Percentiles rank a stretch among this genome's conserved stretches.
Evolutionary conservation across 2,888 invertebrate species (phyloP).

Genomic region (Megastigmus dorsalis): DNA sequence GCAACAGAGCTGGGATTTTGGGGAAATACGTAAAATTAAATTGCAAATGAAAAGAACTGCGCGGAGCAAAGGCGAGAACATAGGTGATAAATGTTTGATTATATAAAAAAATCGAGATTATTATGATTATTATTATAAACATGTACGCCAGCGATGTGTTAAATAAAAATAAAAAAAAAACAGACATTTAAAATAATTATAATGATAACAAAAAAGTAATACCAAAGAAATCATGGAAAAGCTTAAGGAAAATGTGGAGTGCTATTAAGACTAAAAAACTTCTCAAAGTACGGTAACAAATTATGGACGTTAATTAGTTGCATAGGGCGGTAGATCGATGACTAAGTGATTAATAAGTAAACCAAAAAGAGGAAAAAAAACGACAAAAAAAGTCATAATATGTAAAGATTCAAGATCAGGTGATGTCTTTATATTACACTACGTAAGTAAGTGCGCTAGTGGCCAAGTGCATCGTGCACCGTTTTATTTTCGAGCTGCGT

Average conservation of each 20-base stretch:
- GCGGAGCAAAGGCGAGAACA: background rate
- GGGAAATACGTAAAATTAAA: slow-evolving; percentile 4
- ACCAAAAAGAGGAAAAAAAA: slow-evolving; percentile 36
- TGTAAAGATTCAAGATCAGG: slow-evolving; percentile 30
- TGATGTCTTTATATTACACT: slow-evolving; percentile 61
- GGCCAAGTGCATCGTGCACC: slow-evolving; percentile 60
- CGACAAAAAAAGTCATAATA: slow-evolving; percentile 34
- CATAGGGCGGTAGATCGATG: slow-evolving; percentile 59
- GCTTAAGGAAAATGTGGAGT: slow-evolving; percentile 16
- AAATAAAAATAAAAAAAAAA: slow-evolving; percentile 26
- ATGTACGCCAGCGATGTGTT: slow-evolving; percentile 41
- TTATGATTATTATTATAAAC: slow-evolving; percentile 34
- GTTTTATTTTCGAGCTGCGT: slow-evolving; percentile 62
- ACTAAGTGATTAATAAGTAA: slow-evolving; percentile 49
- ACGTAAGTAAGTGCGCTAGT: slow-evolving; percentile 63
- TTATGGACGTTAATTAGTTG: slow-evolving; percentile 66
- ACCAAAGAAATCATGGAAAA: slow-evolving; percentile 7
- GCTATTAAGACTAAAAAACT: slow-evolving; percentile 40
- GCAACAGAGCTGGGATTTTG: background rate
- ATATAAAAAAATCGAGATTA: slow-evolving; percentile 40
- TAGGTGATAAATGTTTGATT: slow-evolving; percentile 21
- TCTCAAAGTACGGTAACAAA: slow-evolving; percentile 50
- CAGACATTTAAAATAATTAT: slow-evolving; percentile 1
- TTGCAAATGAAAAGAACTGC: slow-evolving; percentile 7
- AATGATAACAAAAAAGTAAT: slow-evolving; percentile 10